Percentiles rank a stretch among this genome's conserved stretches.
phyloP scores from a whole-genome alignment of 2,113 vertebrate species.

The Halichoeres trimaculatus region DNA sequence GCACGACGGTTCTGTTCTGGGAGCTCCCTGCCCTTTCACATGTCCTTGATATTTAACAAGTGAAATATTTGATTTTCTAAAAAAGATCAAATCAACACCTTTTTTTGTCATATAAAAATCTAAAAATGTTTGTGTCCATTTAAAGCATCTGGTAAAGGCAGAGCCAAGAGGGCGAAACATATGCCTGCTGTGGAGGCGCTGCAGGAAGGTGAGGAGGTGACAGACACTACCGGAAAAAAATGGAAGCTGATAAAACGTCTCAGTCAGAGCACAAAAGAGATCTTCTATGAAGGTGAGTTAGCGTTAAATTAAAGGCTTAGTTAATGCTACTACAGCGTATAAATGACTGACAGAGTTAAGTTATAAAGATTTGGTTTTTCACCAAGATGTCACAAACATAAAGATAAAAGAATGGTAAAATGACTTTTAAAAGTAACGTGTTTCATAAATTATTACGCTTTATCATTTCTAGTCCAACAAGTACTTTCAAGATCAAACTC shows the following conservation, averaged over 20 bases:
- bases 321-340: no score
- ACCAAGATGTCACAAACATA: no score
- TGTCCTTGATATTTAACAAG: no score
- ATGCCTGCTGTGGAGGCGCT: conserved; percentile 67
- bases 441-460: neutral
- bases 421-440: no score
- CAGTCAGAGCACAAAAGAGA: conserved; percentile 68
- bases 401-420: no score
- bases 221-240: conserved; percentile 78
- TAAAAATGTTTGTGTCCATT: neutral
- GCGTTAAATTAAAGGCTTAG: neutral
- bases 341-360: no score
- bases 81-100: neutral
- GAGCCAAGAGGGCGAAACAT: conserved; percentile 70
- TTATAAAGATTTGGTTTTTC: no score
- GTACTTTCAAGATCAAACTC: conserved; percentile 33
- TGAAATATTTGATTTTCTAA: neutral
- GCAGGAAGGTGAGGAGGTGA: conserved; percentile 73
- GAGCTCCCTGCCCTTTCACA: neutral
- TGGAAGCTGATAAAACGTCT: conserved; percentile 79
- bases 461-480: conserved; percentile 49
- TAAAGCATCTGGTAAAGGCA: conserved; percentile 62
- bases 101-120: neutral
- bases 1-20: no score
- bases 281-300: conserved; percentile 79